Evolutionary conservation across 2,888 invertebrate genomes (phyloP).

Genomic region (Belgica antarctica): DNA sequence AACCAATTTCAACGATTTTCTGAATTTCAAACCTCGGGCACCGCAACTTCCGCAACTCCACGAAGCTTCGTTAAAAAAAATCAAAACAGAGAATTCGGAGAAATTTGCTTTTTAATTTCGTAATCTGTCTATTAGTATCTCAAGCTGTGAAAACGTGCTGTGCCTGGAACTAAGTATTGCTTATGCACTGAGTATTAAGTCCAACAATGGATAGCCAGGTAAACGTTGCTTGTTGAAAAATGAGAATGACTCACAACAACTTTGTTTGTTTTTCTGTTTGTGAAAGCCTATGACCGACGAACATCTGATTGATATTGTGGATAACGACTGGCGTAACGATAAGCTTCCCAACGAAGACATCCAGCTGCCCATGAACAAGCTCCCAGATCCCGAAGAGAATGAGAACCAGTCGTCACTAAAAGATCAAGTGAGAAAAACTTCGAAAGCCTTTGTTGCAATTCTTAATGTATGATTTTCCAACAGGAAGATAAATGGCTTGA

Average conservation of each 20-base stretch:
- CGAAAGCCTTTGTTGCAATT: neutral
- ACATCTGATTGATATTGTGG: constrained; percentile 57
- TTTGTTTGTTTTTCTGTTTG: neutral
- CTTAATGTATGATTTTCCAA: constrained; percentile 9
- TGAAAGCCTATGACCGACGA: constrained; percentile 48
- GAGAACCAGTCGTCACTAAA: constrained; percentile 59
- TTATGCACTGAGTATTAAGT: too few species aligned
- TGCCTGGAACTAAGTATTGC: too few species aligned
- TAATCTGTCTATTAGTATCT: too few species aligned
- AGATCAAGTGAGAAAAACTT: constrained; percentile 74
- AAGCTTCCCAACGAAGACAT: constrained; percentile 81
- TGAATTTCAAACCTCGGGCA: too few species aligned
- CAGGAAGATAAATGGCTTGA: constrained; percentile 39
- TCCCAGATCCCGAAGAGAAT: constrained; percentile 91
- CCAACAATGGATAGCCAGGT: constrained; percentile 24
- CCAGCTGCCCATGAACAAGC: constrained; percentile 76
- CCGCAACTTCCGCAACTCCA: too few species aligned
- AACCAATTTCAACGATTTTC: too few species aligned
- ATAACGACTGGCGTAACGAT: constrained; percentile 85
- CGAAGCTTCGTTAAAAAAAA: too few species aligned
- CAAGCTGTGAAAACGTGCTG: too few species aligned
- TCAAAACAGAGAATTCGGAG: too few species aligned
- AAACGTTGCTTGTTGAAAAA: neutral
- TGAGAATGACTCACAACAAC: neutral
- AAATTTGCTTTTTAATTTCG: too few species aligned